Evolutionary conservation across 2,113 vertebrate species (phyloP).

Genomic region (Corythornis vintsioides): DNA sequence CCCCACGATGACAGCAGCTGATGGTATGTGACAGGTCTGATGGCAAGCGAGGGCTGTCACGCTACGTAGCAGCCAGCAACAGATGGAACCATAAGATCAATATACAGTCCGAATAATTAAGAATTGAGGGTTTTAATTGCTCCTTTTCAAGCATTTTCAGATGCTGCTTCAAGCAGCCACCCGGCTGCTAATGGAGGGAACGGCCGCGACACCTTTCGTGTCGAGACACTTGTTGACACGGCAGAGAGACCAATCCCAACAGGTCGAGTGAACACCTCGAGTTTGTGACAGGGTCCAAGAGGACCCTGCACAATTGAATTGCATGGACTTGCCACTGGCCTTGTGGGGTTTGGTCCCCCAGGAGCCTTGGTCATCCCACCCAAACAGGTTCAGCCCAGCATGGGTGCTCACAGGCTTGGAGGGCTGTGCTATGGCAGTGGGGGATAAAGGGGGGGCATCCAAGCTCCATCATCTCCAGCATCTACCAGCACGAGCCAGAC

Average conservation of each 20-base stretch:
- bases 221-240: background rate
- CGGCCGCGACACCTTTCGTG: background rate
- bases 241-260: background rate
- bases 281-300: background rate
- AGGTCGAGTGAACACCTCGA: fast-evolving
- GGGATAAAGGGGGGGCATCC: background rate
- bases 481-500: background rate
- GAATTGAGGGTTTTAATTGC: constrained; percentile 31
- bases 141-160: constrained; percentile 37
- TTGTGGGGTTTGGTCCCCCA: fast-evolving
- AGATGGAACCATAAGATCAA: constrained; percentile 52
- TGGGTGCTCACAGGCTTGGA: background rate
- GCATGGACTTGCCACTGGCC: background rate
- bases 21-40: background rate
- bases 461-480: background rate
- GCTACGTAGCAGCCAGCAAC: background rate
- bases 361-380: fast-evolving
- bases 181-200: background rate
- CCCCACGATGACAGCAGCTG: background rate
- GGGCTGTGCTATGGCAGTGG: background rate
- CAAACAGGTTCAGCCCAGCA: background rate
- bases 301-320: background rate
- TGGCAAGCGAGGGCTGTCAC: background rate
- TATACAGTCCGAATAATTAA: constrained; percentile 39
- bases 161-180: background rate